phyloP scores from a whole-genome alignment of 2,113 vertebrate species.

The Catharus fuscescens region DNA sequence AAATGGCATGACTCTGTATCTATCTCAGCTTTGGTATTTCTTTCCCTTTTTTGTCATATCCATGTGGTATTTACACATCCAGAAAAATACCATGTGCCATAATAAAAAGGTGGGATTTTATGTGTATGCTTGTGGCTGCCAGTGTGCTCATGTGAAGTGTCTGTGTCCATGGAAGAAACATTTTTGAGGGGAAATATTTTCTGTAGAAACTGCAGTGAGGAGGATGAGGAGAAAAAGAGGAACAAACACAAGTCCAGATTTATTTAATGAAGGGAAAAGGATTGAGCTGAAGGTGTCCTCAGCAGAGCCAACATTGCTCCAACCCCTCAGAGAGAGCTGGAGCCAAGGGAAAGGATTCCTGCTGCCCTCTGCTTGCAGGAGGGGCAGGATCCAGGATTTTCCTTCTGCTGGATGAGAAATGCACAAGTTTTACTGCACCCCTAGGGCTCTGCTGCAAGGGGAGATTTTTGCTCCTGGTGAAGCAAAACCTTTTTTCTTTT shows the following conservation, averaged over 20 bases:
- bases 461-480: neutral
- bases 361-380: neutral
- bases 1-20: slow-evolving; percentile 48
- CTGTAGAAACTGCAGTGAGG: neutral
- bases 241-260: neutral
- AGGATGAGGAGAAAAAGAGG: neutral
- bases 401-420: neutral
- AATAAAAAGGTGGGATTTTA: slow-evolving; percentile 71
- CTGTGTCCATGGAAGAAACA: neutral
- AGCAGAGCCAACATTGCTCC: no score
- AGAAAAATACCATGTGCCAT: slow-evolving; percentile 17
- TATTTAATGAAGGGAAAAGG: neutral
- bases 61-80: slow-evolving; percentile 24
- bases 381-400: neutral
- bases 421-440: neutral
- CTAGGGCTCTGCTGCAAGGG: neutral
- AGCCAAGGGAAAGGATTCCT: neutral
- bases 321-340: fast-evolving
- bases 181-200: neutral
- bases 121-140: slow-evolving; percentile 6
- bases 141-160: neutral
- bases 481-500: neutral
- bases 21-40: slow-evolving; percentile 49
- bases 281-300: neutral
- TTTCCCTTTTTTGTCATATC: slow-evolving; percentile 50